A percentile compares a stretch with the other conserved stretches of the same genome.
Conservation (phyloP, 2,113 vertebrate genomes). For the Chinchilla lanigera region DNA sequence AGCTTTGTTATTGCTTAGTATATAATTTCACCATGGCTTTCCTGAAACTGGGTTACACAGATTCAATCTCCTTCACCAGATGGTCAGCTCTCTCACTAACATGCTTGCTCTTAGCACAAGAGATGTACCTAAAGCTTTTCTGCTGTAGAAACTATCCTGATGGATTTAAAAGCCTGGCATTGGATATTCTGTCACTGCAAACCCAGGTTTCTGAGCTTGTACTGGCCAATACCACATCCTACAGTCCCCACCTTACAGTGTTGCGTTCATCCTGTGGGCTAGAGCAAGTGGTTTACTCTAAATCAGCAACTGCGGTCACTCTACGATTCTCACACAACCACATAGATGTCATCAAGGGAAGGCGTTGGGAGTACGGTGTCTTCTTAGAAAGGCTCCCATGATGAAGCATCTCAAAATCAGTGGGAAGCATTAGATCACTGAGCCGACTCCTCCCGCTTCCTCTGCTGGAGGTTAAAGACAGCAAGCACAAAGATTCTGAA, state of each 20-base stretch:
- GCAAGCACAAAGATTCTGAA: background rate
- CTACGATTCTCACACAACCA: background rate
- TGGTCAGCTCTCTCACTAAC: background rate
- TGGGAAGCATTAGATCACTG: background rate
- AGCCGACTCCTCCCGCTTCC: background rate
- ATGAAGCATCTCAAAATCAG: background rate
- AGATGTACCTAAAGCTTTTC: background rate
- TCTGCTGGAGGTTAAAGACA: background rate
- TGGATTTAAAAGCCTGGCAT: background rate
- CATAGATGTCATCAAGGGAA: background rate
- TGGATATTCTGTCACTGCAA: background rate
- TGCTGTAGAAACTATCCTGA: background rate
- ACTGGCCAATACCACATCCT: background rate
- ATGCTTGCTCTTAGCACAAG: background rate
- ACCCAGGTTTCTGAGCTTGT: background rate
- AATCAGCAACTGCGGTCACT: slow-evolving; percentile 5
- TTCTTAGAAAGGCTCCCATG: background rate
- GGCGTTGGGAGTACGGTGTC: background rate
- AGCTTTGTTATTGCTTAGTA: background rate
- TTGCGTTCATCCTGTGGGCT: background rate
- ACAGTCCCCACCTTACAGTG: background rate
- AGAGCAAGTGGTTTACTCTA: background rate
- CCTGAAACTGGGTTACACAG: background rate
- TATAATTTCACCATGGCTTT: background rate
- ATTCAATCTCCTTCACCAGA: background rate